phyloP scores from a whole-genome alignment of 2,797 vertebrate genomes.

The Echeneis naucrates region DNA sequence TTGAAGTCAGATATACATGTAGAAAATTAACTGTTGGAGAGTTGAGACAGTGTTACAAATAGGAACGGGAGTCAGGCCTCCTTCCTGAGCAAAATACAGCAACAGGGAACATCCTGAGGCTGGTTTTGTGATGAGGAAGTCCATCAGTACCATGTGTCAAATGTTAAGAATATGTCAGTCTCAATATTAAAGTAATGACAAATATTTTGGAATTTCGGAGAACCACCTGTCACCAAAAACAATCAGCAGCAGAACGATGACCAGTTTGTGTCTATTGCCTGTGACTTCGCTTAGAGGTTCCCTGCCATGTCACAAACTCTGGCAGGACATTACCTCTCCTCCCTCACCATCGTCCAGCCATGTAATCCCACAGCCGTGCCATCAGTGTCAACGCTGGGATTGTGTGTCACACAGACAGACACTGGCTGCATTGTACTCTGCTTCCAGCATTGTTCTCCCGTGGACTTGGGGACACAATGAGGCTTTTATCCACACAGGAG shows the following conservation, averaged over 20 bases:
- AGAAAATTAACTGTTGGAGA: too few species aligned
- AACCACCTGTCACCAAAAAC: not conserved
- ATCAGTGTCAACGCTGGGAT: constrained; percentile 68
- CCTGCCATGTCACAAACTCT: constrained; percentile 24
- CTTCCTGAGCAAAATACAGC: too few species aligned
- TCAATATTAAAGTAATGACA: not conserved
- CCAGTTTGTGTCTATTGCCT: not conserved
- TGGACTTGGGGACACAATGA: constrained; percentile 75
- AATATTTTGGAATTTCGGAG: not conserved
- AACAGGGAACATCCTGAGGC: too few species aligned
- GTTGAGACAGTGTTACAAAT: too few species aligned
- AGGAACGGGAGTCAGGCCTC: too few species aligned
- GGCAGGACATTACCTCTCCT: constrained; percentile 49
- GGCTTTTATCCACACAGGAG: constrained; percentile 65
- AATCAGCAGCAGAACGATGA: not conserved
- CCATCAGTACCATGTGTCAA: too few species aligned
- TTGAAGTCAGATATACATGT: too few species aligned
- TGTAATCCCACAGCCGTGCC: constrained; percentile 57
- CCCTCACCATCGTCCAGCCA: constrained; percentile 48
- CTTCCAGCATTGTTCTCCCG: constrained; percentile 67
- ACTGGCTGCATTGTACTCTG: constrained; percentile 77
- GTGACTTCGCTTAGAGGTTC: not conserved
- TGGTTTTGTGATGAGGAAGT: too few species aligned
- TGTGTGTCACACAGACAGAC: constrained; percentile 64
- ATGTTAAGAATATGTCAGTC: not conserved